Base-by-base conservation (phyloP, 2,797 vertebrate species). In the Cyclopterus lumpus region DNA sequence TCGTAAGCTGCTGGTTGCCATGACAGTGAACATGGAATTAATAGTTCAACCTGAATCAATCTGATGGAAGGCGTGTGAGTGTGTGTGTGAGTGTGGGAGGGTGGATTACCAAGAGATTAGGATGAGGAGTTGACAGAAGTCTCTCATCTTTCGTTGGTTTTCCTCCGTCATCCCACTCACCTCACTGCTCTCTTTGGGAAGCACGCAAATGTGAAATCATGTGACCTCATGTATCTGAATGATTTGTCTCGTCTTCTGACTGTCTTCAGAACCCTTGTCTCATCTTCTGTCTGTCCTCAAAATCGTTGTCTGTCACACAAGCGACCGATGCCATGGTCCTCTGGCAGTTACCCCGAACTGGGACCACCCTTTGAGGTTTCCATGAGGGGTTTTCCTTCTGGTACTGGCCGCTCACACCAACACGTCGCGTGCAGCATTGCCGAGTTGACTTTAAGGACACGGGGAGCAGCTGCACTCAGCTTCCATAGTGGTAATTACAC, bases 401-500 rank as follows among this genome's bases (percentile, higher is more conserved):
- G n/a, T n/a, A n/a, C n/a, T n/a, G n/a, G n/a, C n/a, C n/a, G n/a
- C n/a, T n/a, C n/a, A n/a, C n/a, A n/a, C n/a, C n/a, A n/a, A n/a
- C n/a, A n/a, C n/a, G n/a, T n/a, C n/a, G n/a, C n/a, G n/a, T n/a
- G n/a, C n/a, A n/a, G n/a, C n/a, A n/a, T 59, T 60, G 51, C 28
- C 32, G 28, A 67, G 48, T 46, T 40, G 66, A 18, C 5, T 60
- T 44, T 12, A 5, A 65, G 57, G 57, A 32, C 38, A 22, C 16
- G 34, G 30, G 51, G 65, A 69, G 65, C 49, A 40, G 69, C 34
- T 67, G 70, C 34, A 53, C 55, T 44, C 30, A 22, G 1, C 81
- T 75, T 79, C 77, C 42, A 72, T 34, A 36, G 6, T 83, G 70
- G 82, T 80, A 59, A 67, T 86, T 89, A 71, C 83, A 79, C 76